Base-by-base conservation (phyloP, 2,888 invertebrate genomes). In the Drosophila borborema region DNA sequence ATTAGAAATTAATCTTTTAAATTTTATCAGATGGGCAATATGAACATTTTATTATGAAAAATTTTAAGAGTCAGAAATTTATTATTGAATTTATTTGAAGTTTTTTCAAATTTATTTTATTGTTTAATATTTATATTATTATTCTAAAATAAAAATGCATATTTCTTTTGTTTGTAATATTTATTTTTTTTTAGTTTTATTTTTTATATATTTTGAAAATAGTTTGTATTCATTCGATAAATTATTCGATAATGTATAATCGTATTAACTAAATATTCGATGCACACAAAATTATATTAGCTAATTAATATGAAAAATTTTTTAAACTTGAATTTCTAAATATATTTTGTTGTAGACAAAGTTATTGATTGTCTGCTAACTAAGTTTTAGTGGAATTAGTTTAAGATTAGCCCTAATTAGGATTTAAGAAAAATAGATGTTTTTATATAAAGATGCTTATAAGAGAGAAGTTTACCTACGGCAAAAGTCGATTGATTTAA, bases 401-500 rank as follows among this genome's bases (percentile, higher is more conserved):
- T 49, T 51, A 64, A 58, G 70, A 59, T 61, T 28, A 56, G 36
- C 12, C 23, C 48, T 64, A 64, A 48, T 18, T 48, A 38, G 20
- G 70, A 55, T 40, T n/a, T 74, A 62, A 49, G 74, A 58, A 61
- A 68, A 46, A 67, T 67, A 66, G 31, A 34, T 20, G n/a, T 46
- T 45, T 43, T 46, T 23, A 16, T 45, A 36, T 38, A 16, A 20
- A 38, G 20, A 36, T 53, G 51, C 40, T 53, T 65, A 36, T 34
- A n/a, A 46, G 8, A n/a, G 28, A 56, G 16, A 28, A 36, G 9
- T 45, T 58, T 64, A 76, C 3, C 72, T 75, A 72, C 63, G 77
- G 72, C 77, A 77, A 77, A 75, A 70, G 34, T 65, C 41, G n/a
- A n/a, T n/a, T n/a, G n/a, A n/a, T n/a, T n/a, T n/a, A 20, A 7